Percentiles rank a stretch among this genome's conserved stretches.
phyloP scores from a whole-genome alignment of 2,888 invertebrate species.

The Ormyrus nitidulus region DNA sequence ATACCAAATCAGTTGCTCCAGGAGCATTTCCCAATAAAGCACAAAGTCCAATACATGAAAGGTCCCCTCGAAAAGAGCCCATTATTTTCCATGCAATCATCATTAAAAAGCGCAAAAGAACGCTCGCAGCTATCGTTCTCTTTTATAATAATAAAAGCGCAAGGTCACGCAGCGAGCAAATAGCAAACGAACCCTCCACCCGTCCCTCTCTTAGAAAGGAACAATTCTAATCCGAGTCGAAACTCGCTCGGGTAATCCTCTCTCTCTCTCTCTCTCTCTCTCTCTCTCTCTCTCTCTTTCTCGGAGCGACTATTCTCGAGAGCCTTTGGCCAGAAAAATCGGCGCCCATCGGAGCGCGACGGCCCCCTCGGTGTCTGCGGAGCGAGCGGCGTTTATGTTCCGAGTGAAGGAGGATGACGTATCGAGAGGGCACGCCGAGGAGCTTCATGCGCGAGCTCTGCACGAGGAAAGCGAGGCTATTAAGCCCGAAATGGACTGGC shows the following conservation, averaged over 20 bases:
- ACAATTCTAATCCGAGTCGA: conserved; percentile 35
- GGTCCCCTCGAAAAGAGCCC: too few species aligned
- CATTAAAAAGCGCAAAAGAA: background rate
- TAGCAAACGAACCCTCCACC: conserved; percentile 35
- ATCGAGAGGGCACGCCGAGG: background rate
- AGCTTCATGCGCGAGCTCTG: too few species aligned
- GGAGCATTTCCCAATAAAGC: too few species aligned
- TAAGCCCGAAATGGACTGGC: too few species aligned
- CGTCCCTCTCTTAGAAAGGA: background rate
- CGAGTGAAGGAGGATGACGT: background rate
- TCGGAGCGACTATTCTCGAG: background rate
- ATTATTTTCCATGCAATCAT: background rate
- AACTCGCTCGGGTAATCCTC: too few species aligned
- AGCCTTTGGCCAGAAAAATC: conserved; percentile 20
- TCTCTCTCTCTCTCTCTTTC: conserved; percentile 11
- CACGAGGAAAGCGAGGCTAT: too few species aligned
- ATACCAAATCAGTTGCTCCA: too few species aligned
- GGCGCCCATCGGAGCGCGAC: conserved; percentile 25
- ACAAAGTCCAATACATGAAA: too few species aligned
- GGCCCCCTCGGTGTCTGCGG: background rate
- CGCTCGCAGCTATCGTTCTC: conserved; percentile 1
- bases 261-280: conserved; percentile 9
- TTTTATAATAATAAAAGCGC: conserved; percentile 44
- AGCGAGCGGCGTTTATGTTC: background rate
- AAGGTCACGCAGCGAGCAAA: conserved; percentile 41